Evolutionary conservation across 2,113 vertebrate species (phyloP).

Genomic region (Syngnathus floridae): DNA sequence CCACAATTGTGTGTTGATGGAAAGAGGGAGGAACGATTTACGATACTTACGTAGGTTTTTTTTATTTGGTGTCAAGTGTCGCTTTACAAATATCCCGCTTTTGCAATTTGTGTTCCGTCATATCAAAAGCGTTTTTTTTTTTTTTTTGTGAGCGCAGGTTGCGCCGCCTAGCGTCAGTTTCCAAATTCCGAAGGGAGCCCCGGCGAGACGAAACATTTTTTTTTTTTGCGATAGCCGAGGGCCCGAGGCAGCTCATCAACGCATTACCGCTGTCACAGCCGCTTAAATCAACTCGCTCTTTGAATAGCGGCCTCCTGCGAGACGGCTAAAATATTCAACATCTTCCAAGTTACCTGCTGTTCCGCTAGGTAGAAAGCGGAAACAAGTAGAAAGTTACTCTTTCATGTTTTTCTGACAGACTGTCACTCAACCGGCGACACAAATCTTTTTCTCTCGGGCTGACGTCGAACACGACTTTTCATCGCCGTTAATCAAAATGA

Average conservation of each 20-base stretch:
- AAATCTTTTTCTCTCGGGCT: constrained; percentile 21
- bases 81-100: neutral
- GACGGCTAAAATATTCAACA: constrained; percentile 60
- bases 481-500: constrained; percentile 64
- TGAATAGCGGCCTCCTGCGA: constrained; percentile 51
- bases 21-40: neutral
- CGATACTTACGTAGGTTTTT: neutral
- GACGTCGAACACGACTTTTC: constrained; percentile 41
- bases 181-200: constrained; percentile 41
- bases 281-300: constrained; percentile 60
- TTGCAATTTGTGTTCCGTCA: neutral
- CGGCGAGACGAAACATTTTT: constrained; percentile 48
- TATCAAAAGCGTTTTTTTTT: neutral
- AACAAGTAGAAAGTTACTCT: constrained; percentile 6
- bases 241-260: constrained; percentile 66
- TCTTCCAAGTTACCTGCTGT: constrained; percentile 61
- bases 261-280: constrained; percentile 64
- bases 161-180: constrained; percentile 50
- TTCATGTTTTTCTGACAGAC: constrained; percentile 47
- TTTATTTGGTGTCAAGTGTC: neutral
- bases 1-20: neutral
- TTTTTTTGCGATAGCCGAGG: constrained; percentile 53
- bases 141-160: neutral
- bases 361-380: constrained; percentile 40
- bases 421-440: constrained; percentile 49